Evolutionary conservation across 2,888 invertebrate species (phyloP).

Genomic region (Xylophagus ater): DNA sequence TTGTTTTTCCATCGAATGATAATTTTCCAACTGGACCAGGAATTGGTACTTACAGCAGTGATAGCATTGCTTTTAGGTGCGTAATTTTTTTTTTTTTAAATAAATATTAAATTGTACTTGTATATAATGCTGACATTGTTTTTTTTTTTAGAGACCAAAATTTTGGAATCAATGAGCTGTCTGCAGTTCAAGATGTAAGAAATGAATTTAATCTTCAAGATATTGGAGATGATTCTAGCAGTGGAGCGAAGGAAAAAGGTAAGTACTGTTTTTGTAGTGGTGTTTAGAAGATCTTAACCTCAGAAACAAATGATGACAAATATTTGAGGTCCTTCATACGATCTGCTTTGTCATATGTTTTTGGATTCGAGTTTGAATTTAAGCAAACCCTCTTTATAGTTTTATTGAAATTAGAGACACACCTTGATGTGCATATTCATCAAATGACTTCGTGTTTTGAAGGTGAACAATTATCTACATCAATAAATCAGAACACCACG

Average conservation of each 20-base stretch:
- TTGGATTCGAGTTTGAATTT: too few relatives aligned
- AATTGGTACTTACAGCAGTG: slow-evolving; percentile 34
- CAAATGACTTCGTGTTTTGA: too few relatives aligned
- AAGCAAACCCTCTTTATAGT: too few relatives aligned
- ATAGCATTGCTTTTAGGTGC: slow-evolving; percentile 38
- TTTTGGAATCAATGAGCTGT: slow-evolving; percentile 48
- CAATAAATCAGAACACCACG: too few relatives aligned
- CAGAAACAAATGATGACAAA: too few relatives aligned
- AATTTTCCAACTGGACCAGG: slow-evolving; percentile 33
- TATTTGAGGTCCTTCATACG: too few relatives aligned
- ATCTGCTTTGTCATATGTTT: too few relatives aligned
- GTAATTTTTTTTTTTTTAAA: slow-evolving; percentile 12
- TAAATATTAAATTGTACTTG: neutral
- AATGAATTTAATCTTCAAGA: slow-evolving; percentile 55
- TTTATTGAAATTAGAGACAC: too few relatives aligned
- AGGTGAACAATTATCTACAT: too few relatives aligned
- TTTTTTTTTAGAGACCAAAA: slow-evolving; percentile 47
- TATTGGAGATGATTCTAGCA: slow-evolving; percentile 42
- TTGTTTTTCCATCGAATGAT: slow-evolving; percentile 36
- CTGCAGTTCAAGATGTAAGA: slow-evolving; percentile 40
- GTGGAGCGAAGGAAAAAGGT: slow-evolving; percentile 54
- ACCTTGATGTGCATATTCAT: too few relatives aligned
- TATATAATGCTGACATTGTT: neutral
- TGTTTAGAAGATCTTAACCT: too few relatives aligned
- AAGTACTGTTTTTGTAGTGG: slow-evolving; percentile 32